Base-by-base conservation (phyloP, 2,113 vertebrate genomes). In the Sorex fumeus region DNA sequence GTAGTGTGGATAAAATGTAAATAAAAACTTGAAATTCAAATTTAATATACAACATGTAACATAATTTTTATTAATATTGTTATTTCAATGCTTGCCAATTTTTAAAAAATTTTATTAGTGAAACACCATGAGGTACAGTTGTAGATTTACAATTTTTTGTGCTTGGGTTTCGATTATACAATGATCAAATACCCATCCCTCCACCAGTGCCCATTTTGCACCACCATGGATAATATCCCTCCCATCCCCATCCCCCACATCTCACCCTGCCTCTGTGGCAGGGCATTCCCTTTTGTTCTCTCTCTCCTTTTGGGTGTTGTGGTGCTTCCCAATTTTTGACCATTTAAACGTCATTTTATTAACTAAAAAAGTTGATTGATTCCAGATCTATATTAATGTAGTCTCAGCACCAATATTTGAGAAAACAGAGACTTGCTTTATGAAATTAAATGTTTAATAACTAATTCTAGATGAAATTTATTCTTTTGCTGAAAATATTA, bases 1-100 rank as follows among this genome's bases (percentile, higher is more conserved):
- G 23, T 2, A 75, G 27, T 87, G 3, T 87, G 16, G 8, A 78
- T n/a, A 72, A 70, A 60, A 71, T 70, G 1, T 75, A 87, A 92
- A 82, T 43, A 1, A 87, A 92, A 82, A 53, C 50, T n/a, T 72
- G 9, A 66, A 66, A 80, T 66, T 80, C 60, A 87, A 74, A 82
- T 75, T 53, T 18, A 75, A 67, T 2, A 40, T 57, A 74, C 15
- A 15, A 81, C 28, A 62, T 47, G 15, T 62, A 71, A 80, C 32
- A 2, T 25, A 89, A 62, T 53, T 74, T 8, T 25, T 23, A 30
- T 69, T 57, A 82, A 36, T 45, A 23, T 82, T 57, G 23, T 66
- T 87, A 69, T 5, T 57, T 74, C 75, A 45, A 57, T 34, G 13
- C 13, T 72, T 86, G 34, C 13, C 77, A 66, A 57, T 66, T 87